A percentile compares a stretch with the other conserved stretches of the same genome.
phyloP scores from a whole-genome alignment of 2,888 invertebrate genomes.

The Drosophila maculinotata region DNA sequence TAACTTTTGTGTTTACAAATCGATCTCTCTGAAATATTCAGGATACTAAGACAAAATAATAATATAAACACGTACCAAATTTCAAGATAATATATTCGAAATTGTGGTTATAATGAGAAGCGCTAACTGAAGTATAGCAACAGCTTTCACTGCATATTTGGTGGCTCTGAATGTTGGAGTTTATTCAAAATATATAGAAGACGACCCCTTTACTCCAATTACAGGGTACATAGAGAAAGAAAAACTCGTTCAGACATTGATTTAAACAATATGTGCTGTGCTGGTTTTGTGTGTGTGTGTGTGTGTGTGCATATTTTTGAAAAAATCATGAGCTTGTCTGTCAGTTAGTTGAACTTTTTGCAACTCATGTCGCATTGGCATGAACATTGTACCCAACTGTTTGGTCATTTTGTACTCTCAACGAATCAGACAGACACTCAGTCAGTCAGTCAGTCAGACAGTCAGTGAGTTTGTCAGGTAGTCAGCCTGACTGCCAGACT shows the following conservation, averaged over 20 bases:
- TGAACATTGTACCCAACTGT: slow-evolving; percentile 39
- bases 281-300: not conserved
- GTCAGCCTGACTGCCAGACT: not conserved
- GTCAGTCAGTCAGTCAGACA: not conserved
- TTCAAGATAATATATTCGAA: too few species aligned
- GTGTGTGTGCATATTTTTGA: slow-evolving; percentile 37
- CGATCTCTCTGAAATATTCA: not conserved
- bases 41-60: not conserved
- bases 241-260: slow-evolving; percentile 27
- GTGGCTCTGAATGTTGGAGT: not conserved
- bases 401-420: slow-evolving; percentile 21
- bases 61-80: too few species aligned
- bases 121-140: too few species aligned
- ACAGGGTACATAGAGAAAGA: slow-evolving; percentile 11
- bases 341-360: slow-evolving; percentile 37
- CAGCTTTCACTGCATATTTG: too few species aligned
- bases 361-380: slow-evolving; percentile 28
- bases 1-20: not conserved
- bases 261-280: slow-evolving; percentile 24
- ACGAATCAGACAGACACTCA: not conserved
- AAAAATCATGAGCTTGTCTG: slow-evolving; percentile 65
- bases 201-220: not conserved
- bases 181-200: too few species aligned
- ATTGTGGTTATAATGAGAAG: too few species aligned
- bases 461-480: not conserved